These are phyloP conservation scores for Sebastes glaucus DNA, from an alignment of 2,797 vertebrate species.

Conservation along the genomic window DNA sequence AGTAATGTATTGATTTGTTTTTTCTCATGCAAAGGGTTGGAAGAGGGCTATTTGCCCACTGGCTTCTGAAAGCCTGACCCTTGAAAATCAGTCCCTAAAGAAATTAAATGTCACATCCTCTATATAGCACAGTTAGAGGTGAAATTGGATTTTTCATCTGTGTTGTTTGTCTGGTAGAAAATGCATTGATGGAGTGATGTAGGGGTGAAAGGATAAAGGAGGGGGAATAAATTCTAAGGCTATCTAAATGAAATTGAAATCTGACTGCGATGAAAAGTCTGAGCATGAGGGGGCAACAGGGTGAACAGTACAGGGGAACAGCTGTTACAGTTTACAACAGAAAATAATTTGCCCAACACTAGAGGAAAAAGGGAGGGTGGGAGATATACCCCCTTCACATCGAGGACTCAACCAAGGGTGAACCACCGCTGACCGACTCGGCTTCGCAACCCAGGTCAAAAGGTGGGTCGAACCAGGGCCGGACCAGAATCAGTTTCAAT, in stretches of 20 bases:
- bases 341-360: not conserved
- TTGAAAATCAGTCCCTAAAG: slow-evolving; percentile 60
- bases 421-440: too few relatives aligned
- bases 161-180: slow-evolving; percentile 56
- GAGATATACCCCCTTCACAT: not conserved
- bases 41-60: slow-evolving; percentile 46
- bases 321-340: not conserved
- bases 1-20: slow-evolving; percentile 57
- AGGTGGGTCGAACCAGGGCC: too few relatives aligned
- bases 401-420: too few relatives aligned
- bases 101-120: slow-evolving; percentile 76
- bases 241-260: slow-evolving; percentile 52
- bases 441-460: too few relatives aligned
- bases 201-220: slow-evolving; percentile 30
- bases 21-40: slow-evolving; percentile 24
- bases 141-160: slow-evolving; percentile 71
- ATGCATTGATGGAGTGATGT: slow-evolving; percentile 39
- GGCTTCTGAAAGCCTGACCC: slow-evolving; percentile 37
- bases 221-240: slow-evolving; percentile 31
- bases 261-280: slow-evolving; percentile 39
- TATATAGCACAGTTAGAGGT: slow-evolving; percentile 68
- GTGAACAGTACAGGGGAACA: not conserved
- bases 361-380: not conserved
- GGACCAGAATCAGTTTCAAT: too few relatives aligned
- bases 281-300: slow-evolving; percentile 12